Evolutionary conservation across 2,113 vertebrate species (phyloP).

Genomic region (Platycercus adscitus): DNA sequence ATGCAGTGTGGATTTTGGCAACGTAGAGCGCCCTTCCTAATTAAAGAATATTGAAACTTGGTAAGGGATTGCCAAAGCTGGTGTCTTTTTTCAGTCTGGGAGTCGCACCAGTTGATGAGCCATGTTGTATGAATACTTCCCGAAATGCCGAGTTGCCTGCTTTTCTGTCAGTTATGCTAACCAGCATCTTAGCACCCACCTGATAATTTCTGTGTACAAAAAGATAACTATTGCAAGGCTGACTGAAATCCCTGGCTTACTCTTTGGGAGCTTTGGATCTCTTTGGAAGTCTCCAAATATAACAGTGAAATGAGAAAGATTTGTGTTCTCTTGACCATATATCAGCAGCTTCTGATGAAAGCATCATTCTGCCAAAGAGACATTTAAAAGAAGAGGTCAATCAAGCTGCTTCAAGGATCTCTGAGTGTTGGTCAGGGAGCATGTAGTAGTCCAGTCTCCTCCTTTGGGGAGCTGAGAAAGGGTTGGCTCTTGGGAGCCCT

Average conservation of each 20-base stretch:
- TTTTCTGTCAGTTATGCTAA: not conserved
- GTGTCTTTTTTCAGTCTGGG: not conserved
- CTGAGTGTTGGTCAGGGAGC: not conserved
- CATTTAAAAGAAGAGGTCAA: not conserved
- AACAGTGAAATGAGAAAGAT: not conserved
- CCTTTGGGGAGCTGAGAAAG: not conserved
- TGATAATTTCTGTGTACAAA: not conserved
- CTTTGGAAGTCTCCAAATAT: not conserved
- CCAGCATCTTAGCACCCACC: rapidly evolving
- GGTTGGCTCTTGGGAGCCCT: not conserved
- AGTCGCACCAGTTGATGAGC: not conserved
- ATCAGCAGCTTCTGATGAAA: not conserved
- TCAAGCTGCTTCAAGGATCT: not conserved
- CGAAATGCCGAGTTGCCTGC: not conserved
- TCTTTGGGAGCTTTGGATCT: not conserved
- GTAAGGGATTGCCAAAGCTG: not conserved
- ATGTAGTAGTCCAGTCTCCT: not conserved
- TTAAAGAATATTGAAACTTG: not conserved
- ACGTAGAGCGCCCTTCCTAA: not conserved
- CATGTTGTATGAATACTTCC: not conserved
- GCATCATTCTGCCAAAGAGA: not conserved
- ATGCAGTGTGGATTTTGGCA: not conserved
- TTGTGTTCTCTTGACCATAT: not conserved
- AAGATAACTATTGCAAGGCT: not conserved
- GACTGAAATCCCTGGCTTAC: not conserved